Evolutionary conservation across 2,888 invertebrate genomes (phyloP), one percentile per base, ranked within the genome.

Genomic region (Leptopilina myrica): DNA sequence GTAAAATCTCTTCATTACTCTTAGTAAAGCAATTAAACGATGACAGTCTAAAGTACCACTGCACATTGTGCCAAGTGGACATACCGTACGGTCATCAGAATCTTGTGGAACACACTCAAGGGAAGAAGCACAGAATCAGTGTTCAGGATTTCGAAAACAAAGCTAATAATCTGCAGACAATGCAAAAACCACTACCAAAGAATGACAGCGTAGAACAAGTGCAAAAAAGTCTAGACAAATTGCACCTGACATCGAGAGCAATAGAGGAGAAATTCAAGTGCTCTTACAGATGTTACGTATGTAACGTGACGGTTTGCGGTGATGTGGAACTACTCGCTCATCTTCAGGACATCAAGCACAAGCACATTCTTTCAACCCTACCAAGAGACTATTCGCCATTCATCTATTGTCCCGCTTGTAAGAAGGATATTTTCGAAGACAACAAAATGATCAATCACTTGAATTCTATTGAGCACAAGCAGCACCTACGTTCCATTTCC

Each of bases 381-480:
- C 46, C 67, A 67, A 15, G 49, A 46, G 67, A 67, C 8, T 67
- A 46, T 12, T 11, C 40, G 5, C 67, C 67, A 6, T 67, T 46
- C 46, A 67, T 67, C n/a, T 67, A 67, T 46, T 67, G 67, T 20
- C 67, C 67, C n/a, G 4, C 46, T n/a, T 67, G 67, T 15, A n/a
- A 67, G 20, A 46, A n/a, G 12, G 67, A 67, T 46, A 67, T 67
- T 6, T 67, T 67, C 46, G 67, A 67, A 12, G 67, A 67, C 49
- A 46, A 49, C n/a, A 43, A 12, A 15, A 67, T 67, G 49, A 46
- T 46, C 6, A 15, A 1, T n/a, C 67, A 67, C n/a, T 67, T 67
- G 15, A 2, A 12, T 9, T 43, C 46, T 11, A 20, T 15, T 46
- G 67, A 14, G 2, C 49, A 69, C 49, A 26, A 26, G 14, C 14